Base-by-base conservation (phyloP, 2,113 vertebrate species). In the Notothenia coriiceps region DNA sequence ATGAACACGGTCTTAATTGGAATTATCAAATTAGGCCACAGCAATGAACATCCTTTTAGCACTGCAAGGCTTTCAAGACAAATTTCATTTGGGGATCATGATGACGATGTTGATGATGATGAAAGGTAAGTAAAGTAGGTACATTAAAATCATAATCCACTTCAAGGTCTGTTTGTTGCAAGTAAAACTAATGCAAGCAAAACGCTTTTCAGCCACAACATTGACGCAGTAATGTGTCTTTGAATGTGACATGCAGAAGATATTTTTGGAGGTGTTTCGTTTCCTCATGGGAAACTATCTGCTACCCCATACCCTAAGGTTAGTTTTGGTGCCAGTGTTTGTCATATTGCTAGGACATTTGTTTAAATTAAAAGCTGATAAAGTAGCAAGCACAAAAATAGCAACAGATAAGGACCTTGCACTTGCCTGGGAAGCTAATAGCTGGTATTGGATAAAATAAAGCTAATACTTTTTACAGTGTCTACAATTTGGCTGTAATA, bases 1-100 rank as follows among this genome's bases (percentile, higher is more conserved):
- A 89, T 89, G 82, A 90, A 82, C 76, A 84, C 51, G 66, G 57
- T 82, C 91, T 88, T 89, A 79, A 78, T 84, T 90, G 71, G 74
- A 86, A 81, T 89, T 29, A 90, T 86, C 66, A 81, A 91, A 87
- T 89, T 84, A 86, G 79, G 76, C 62, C 66, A 73, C 47, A 13
- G 73, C 64, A 46, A 79, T 15, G 22, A 71, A 79, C 46, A 77
- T 52, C 74, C 64, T 64, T 63, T 60, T 40, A 74, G 61, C 12
- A n/a, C 67, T 2, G 29, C 22, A 57, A 63, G 43, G 70, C 7
- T 40, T 40, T 40, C 35, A 40, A 40, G 10, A 56, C 56, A 74
- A 70, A 88, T 76, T 74, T 73, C 72, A 61, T 29, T 43, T 33
- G 70, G 61, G 68, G 72, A 68, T 49, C 57, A 35, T 33, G 70